Conservation (phyloP, 2,888 invertebrate genomes). For the Bombyx huttoni region DNA sequence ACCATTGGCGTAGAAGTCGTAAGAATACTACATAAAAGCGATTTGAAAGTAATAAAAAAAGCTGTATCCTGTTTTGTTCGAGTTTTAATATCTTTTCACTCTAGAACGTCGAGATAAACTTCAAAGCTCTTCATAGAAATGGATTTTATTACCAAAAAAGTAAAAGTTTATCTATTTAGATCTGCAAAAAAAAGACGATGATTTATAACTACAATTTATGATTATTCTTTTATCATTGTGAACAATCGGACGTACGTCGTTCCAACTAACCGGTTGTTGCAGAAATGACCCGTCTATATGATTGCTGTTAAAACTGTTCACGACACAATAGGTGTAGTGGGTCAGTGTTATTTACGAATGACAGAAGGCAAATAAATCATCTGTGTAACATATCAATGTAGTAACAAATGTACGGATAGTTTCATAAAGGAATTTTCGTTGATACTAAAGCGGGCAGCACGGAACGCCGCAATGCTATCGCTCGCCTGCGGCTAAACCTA, state of each 20-base stretch:
- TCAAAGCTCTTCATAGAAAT: constrained; percentile 12
- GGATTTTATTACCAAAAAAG: constrained; percentile 17
- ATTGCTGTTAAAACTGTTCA: constrained; percentile 16
- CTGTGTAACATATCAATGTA: constrained; percentile 44
- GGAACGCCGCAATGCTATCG: constrained; percentile 16
- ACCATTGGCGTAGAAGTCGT: not conserved
- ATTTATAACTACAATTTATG: constrained; percentile 25
- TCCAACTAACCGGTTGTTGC: constrained; percentile 29
- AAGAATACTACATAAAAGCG: not conserved
- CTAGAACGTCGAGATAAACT: not conserved
- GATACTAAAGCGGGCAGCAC: constrained; percentile 20
- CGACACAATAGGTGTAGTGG: constrained; percentile 32
- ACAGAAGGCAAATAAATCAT: constrained; percentile 52
- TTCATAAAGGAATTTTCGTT: constrained; percentile 44
- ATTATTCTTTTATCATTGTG: constrained; percentile 21
- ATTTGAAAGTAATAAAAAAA: not conserved
- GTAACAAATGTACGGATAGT: constrained; percentile 36
- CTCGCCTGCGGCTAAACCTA: constrained; percentile 26
- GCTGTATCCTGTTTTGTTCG: not conserved
- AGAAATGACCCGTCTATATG: constrained; percentile 21
- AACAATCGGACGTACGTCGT: constrained; percentile 16
- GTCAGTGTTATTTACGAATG: constrained; percentile 39
- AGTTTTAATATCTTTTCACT: not conserved
- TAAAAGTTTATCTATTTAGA: constrained; percentile 19
- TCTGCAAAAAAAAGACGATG: constrained; percentile 17